Conservation (phyloP, 2,113 vertebrate genomes). For the Thalassarche chlororhynchos region DNA sequence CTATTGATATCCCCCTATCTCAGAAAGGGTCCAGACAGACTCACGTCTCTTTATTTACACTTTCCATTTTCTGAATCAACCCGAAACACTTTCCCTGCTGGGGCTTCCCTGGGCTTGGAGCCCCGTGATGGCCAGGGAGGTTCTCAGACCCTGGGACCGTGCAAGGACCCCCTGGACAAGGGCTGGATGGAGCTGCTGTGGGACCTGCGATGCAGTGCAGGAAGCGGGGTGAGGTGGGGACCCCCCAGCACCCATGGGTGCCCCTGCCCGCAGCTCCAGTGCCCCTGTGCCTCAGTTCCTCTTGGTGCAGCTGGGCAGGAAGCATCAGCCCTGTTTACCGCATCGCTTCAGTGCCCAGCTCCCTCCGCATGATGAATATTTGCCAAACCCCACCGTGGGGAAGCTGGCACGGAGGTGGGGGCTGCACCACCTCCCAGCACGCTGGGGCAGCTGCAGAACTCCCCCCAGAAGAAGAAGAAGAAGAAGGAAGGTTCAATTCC, state of each 20-base stretch:
- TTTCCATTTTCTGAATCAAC: background rate
- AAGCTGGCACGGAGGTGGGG: background rate
- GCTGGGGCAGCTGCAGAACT: background rate
- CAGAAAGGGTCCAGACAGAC: too few relatives aligned
- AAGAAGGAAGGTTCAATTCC: background rate
- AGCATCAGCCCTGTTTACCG: conserved; percentile 38
- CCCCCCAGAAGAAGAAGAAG: background rate
- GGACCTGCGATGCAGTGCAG: background rate
- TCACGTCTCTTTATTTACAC: background rate
- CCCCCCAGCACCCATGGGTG: background rate
- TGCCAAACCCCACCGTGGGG: rapidly evolving
- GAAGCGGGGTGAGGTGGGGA: background rate
- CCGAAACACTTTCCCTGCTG: background rate
- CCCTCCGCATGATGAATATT: rapidly evolving
- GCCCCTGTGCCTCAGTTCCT: conserved; percentile 21
- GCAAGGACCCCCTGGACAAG: rapidly evolving
- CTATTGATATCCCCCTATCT: rapidly evolving
- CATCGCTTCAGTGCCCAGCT: background rate
- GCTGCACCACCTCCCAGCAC: background rate
- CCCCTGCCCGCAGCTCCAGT: background rate
- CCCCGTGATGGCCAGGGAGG: rapidly evolving
- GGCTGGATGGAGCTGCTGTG: background rate
- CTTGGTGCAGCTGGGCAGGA: conserved; percentile 63
- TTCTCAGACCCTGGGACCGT: background rate
- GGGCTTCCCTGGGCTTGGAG: background rate